Percentiles rank a stretch among this genome's conserved stretches.
These are phyloP conservation scores for Neoarius graeffei DNA, from an alignment of 2,113 vertebrate genomes.

Conservation along the genomic window DNA sequence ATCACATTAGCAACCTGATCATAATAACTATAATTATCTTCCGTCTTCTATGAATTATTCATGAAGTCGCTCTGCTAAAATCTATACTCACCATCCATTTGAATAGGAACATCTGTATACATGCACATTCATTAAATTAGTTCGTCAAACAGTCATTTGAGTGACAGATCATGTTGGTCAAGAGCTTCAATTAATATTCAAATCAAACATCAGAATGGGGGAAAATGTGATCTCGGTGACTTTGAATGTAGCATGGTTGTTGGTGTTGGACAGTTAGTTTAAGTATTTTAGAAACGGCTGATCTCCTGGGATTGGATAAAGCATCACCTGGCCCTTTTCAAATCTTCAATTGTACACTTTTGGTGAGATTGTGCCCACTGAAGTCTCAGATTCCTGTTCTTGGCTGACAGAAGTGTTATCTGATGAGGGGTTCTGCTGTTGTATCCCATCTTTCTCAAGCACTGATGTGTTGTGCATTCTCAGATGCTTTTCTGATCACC, in stretches of 20 bases:
- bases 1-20: conserved; percentile 32
- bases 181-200: background rate
- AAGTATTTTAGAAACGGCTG: background rate
- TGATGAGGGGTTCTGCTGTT: background rate
- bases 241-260: background rate
- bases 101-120: background rate
- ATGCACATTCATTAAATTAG: background rate
- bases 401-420: background rate
- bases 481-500: background rate
- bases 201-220: background rate
- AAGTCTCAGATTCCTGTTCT: background rate
- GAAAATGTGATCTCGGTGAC: background rate
- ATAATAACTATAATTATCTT: conserved; percentile 27
- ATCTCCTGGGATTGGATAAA: background rate
- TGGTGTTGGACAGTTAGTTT: background rate
- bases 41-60: conserved; percentile 24
- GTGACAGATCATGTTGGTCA: background rate
- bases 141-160: background rate
- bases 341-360: background rate
- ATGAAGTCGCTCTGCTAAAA: background rate
- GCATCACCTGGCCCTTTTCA: background rate
- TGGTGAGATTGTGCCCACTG: background rate
- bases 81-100: background rate
- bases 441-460: background rate
- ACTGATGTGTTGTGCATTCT: background rate